Conservation (phyloP, 2,888 invertebrate genomes). For the Drosophila anceps region DNA sequence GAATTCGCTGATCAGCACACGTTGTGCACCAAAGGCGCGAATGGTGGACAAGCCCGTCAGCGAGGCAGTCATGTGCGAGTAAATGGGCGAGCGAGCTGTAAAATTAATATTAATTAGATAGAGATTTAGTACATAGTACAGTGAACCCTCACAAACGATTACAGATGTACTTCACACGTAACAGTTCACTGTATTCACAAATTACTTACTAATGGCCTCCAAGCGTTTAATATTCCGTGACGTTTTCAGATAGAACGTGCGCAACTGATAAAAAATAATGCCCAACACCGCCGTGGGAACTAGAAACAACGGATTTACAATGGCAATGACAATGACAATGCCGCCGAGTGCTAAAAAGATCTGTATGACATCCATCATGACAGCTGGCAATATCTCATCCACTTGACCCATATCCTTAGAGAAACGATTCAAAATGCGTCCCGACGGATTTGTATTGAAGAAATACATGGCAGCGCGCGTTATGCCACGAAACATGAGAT, state of each 20-base stretch:
- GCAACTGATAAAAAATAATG: conserved; percentile 90
- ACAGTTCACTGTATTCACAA: not conserved
- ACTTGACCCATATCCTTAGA: conserved; percentile 93
- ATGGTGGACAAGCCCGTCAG: conserved; percentile 96
- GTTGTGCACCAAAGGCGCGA: conserved; percentile 93
- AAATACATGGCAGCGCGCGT: conserved; percentile 93
- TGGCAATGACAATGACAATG: conserved; percentile 91
- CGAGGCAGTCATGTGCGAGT: conserved; percentile 95
- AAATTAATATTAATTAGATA: conserved; percentile 20
- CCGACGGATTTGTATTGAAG: conserved; percentile 94
- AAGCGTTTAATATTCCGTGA: conserved; percentile 93
- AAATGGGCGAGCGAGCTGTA: conserved; percentile 95
- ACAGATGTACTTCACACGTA: not conserved
- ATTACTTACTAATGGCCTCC: conserved; percentile 91
- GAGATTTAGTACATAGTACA: not conserved
- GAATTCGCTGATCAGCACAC: conserved; percentile 91
- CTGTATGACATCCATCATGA: conserved; percentile 87
- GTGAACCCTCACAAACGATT: too few relatives aligned
- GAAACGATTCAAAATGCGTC: conserved; percentile 94
- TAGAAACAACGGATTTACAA: conserved; percentile 91
- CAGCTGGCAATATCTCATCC: conserved; percentile 85
- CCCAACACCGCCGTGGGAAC: conserved; percentile 90
- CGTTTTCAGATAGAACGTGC: conserved; percentile 92
- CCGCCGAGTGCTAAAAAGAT: conserved; percentile 93
- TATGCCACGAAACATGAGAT: conserved; percentile 93